Evolutionary conservation across 2,888 invertebrate genomes (phyloP), one percentile per base, ranked within the genome.

Genomic region (Troides aeacus): DNA sequence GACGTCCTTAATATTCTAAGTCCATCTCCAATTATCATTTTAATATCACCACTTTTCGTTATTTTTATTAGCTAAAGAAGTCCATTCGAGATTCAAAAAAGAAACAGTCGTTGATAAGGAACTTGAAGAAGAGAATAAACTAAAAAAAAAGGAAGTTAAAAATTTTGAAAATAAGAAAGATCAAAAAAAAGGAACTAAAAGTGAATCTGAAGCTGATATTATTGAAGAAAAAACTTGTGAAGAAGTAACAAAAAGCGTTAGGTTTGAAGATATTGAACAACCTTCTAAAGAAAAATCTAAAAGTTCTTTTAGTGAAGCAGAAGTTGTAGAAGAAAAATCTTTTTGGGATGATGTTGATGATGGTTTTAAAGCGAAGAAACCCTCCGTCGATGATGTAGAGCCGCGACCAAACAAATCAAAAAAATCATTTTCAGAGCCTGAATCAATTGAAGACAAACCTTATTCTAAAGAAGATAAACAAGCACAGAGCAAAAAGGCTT

Each of bases 21-120:
- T 60, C n/a, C 67, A 68, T 59, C 67, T 74, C 74, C 74, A 73
- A 75, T 71, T 72, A 71, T 30, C 77, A 75, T 76, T 78, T 76
- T 76, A 73, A 75, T 77, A 71, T 74, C 74, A 75, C 76, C 79
- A 81, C 79, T 81, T 82, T 82, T 83, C 84, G 80, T 84, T 86
- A 80, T 84, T 78, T 85, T 83, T 74, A 84, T 84, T 92, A 93
- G 93, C 93, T 72, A 92, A 84, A 86, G 93, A 93, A 90, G 87
- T 93, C 80, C 91, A 89, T 85, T 87, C 91, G 80, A 89, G 88
- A 77, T 85, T 92, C 77, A 87, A 84, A 77, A 92, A 87, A 77
- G 92, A 93, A 86, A 81, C 88, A 60, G 82, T 89, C 73, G 78
- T 89, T 75, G 93, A 94, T 84, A 90, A 88, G 77, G 86, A 93